Evolutionary conservation across 2,888 invertebrate genomes (phyloP), one percentile per base, ranked within the genome.

Genomic region (Vanessa cardui): DNA sequence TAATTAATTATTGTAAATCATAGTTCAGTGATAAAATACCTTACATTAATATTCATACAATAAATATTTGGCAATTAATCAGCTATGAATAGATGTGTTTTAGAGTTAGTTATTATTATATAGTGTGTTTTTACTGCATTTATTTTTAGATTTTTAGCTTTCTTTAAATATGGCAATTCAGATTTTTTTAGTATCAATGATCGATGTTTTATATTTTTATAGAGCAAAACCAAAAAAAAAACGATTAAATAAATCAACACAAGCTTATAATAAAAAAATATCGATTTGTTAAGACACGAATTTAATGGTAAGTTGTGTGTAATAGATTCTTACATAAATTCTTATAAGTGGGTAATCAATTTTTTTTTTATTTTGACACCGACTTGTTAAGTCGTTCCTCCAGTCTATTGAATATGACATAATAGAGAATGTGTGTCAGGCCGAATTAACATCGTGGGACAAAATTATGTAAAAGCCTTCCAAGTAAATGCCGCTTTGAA

Each of bases 371-470:
- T 56, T 74, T 70, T 62, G 62, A 73, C 72, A 78, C 73, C 73
- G 74, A 72, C 73, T 71, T 59, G 73, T 71, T 76, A 78, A 76
- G 73, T 68, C 74, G 73, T 72, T 71, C 76, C 76, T 74, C 75
- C 73, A 77, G 71, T 69, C 72, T 72, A 74, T 73, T 79, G 77
- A 66, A 77, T 78, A 82, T 89, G 88, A 89, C 88, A 89, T 88
- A 89, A 87, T 83, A 83, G 71, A 72, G 76, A 81, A 85, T 83
- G 81, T 87, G 76, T 88, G 86, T 86, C 86, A 86, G 83, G 72
- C 77, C 73, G 74, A 73, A 78, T 74, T 72, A 66, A 56, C 64
- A 70, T 70, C 70, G 71, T 73, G 72, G 69, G 69, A 73, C 66
- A 62, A 70, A 73, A 75, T 76, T 74, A 74, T 73, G 71, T 75